Evolutionary conservation across 2,113 vertebrate genomes (phyloP).

Genomic region (Peucedramus taeniatus): DNA sequence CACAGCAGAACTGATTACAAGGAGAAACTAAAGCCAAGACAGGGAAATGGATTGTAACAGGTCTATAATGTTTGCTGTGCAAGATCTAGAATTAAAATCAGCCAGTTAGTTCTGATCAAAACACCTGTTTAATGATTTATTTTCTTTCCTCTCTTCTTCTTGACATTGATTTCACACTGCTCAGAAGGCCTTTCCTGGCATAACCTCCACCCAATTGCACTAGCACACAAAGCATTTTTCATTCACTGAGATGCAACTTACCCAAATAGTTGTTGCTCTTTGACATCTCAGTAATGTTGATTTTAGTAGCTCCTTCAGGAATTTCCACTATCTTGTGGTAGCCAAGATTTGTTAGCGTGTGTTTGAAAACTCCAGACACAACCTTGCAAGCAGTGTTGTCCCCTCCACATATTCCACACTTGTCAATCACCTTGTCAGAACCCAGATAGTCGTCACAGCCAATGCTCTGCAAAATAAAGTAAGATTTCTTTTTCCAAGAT

Average conservation of each 20-base stretch:
- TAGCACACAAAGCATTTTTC: background rate
- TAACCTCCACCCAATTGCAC: background rate
- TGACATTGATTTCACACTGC: background rate
- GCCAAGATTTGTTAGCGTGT: constrained; percentile 86
- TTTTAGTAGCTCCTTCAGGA: constrained; percentile 94
- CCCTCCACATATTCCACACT: constrained; percentile 91
- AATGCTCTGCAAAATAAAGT: constrained; percentile 76
- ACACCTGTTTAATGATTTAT: background rate
- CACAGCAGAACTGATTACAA: background rate
- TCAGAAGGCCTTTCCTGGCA: background rate
- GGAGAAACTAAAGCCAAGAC: background rate
- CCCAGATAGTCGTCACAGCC: constrained; percentile 93
- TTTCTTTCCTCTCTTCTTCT: background rate
- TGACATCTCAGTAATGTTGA: constrained; percentile 95
- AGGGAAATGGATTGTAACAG: background rate
- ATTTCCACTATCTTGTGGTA: constrained; percentile 97
- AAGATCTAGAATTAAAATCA: background rate
- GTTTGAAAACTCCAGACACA: constrained; percentile 90
- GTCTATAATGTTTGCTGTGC: background rate
- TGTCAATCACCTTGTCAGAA: constrained; percentile 88
- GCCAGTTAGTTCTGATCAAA: background rate
- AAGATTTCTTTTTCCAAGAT: background rate
- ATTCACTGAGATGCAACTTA: constrained; percentile 61
- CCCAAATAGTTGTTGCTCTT: constrained; percentile 98
- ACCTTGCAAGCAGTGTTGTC: constrained; percentile 88